Evolutionary conservation across 2,113 vertebrate genomes (phyloP), one percentile per base, ranked within the genome.

Genomic region (Chlorocebus sabaeus): DNA sequence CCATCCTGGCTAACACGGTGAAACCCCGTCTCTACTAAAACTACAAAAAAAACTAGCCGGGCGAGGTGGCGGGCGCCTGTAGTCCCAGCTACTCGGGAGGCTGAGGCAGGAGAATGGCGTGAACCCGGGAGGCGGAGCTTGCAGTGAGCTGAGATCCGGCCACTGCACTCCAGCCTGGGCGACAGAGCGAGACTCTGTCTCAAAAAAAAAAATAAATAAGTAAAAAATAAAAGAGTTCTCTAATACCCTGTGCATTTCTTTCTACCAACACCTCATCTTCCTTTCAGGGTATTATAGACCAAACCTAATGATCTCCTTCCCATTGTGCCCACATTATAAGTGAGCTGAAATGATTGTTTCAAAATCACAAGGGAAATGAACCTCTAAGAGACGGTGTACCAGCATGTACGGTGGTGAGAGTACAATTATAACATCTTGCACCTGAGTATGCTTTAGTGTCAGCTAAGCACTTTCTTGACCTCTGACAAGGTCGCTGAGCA

Each of bases 341-440:
- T 38, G n/a, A 81, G 72, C 89, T 38, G 67, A 93, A 48, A 57
- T 67, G n/a, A 3, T 40, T 86, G 45, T 40, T 91, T 84, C 67
- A 82, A 17, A 93, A 80, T 50, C 70, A 91, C 35, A 88, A 25
- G 38, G 25, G 67, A 78, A 68, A 73, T 45, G 81, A 70, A 50
- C 35, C 38, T 73, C 73, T 13, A 70, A 52, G 72, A 93, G 70
- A 79, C 4, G 6, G 3, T 30, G 2, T 2, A 30, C 48, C 6
- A 16, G 17, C 68, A 32, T 20, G 64, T 20, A 22, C 38, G 12
- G 4, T 67, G 30, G 27, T 35, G 40, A 43, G 8, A 70, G 17
- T 12, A 0, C 8, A 1, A 14, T 61, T 78, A 8, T 4, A 22
- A 25, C 14, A 13, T 50, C 10, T 38, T 6, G 40, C 3, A 0